Percentiles rank a stretch among this genome's conserved stretches.
Conservation (phyloP, 2,797 vertebrate genomes). For the Argyrosomus regius region DNA sequence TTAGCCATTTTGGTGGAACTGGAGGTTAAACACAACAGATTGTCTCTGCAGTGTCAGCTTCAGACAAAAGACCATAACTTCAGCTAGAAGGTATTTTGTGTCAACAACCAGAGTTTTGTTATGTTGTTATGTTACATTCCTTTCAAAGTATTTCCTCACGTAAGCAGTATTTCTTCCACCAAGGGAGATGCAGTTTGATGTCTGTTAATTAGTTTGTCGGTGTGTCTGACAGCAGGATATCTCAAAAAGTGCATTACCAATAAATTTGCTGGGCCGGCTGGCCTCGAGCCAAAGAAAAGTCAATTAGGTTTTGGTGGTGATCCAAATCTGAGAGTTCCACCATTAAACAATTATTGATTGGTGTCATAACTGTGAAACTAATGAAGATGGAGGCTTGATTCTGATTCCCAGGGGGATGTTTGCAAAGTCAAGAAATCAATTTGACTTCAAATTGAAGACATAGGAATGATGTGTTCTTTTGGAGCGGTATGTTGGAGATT, state of each 20-base stretch:
- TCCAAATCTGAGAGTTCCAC: conserved; percentile 34
- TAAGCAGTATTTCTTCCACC: not conserved
- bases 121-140: not conserved
- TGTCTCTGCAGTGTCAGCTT: not conserved
- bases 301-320: conserved; percentile 34
- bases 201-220: conserved; percentile 1
- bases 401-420: conserved; percentile 19
- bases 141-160: not conserved
- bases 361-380: conserved; percentile 42
- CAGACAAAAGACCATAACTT: not conserved
- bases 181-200: not conserved
- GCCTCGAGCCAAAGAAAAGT: conserved; percentile 27
- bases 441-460: conserved; percentile 16
- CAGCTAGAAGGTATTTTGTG: not conserved
- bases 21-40: no score
- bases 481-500: not conserved
- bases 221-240: conserved; percentile 3
- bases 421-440: conserved; percentile 39
- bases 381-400: conserved; percentile 36
- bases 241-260: conserved; percentile 2
- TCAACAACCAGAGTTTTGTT: not conserved
- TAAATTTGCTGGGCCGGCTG: conserved; percentile 5
- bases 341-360: conserved; percentile 49
- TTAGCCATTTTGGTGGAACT: no score
- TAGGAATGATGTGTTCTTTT: not conserved